Percentiles rank a stretch among this genome's conserved stretches.
These are phyloP conservation scores for Mayetiola destructor DNA, from an alignment of 2,888 invertebrate genomes.

Conservation along the genomic window DNA sequence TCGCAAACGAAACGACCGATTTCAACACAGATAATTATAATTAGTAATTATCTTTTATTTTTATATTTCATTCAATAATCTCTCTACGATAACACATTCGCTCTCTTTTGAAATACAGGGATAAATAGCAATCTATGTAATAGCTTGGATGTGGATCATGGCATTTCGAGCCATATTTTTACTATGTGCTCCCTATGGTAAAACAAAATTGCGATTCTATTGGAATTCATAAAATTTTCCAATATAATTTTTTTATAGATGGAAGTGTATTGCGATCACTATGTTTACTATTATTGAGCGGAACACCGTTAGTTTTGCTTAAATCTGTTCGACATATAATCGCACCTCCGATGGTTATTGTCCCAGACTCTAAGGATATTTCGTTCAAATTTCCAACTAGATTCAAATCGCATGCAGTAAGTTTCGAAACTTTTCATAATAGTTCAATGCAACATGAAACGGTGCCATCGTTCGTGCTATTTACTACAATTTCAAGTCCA, in stretches of 20 bases:
- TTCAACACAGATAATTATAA: too few relatives aligned
- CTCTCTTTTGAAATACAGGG: background rate
- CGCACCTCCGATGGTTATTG: constrained; percentile 31
- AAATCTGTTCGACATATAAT: background rate
- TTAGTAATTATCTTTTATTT: too few relatives aligned
- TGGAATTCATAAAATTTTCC: background rate
- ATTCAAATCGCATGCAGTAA: constrained; percentile 27
- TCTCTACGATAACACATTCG: background rate
- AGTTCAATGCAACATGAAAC: too few relatives aligned
- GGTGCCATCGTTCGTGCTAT: too few relatives aligned
- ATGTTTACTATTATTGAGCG: background rate
- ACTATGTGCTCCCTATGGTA: background rate
- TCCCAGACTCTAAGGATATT: constrained; percentile 32
- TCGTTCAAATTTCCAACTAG: constrained; percentile 39
- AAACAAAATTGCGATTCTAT: background rate
- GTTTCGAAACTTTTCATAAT: too few relatives aligned
- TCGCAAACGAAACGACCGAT: too few relatives aligned
- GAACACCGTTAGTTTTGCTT: background rate
- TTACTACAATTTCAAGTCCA: too few relatives aligned
- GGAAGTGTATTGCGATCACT: background rate
- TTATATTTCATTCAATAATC: background rate
- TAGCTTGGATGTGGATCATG: background rate
- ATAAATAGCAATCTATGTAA: background rate
- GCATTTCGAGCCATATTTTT: background rate
- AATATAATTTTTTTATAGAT: background rate